Percentiles rank a stretch among this genome's conserved stretches.
These are phyloP conservation scores for Lasioglossum morio DNA, from an alignment of 2,888 invertebrate species.

Conservation along the genomic window DNA sequence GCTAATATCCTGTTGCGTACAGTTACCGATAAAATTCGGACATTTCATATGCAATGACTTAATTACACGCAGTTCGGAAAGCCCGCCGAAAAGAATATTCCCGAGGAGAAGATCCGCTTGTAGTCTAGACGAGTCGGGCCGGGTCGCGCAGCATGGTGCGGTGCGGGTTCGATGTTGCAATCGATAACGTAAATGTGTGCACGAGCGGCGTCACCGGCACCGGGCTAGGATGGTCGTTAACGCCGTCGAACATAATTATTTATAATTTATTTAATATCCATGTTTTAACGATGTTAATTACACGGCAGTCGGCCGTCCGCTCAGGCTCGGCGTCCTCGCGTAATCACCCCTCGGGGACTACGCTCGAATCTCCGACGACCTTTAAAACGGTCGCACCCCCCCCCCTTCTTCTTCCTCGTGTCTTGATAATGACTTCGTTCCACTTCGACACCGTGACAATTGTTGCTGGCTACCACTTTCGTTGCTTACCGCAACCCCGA, in stretches of 20 bases:
- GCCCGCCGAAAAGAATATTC: conserved; percentile 30
- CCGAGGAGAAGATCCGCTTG: background rate
- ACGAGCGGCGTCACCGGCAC: conserved; percentile 25
- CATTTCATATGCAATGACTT: no score
- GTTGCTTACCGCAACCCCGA: conserved; percentile 1
- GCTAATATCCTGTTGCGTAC: no score
- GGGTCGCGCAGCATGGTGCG: background rate
- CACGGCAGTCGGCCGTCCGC: conserved; percentile 28
- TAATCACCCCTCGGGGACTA: conserved; percentile 63
- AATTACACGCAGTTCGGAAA: conserved; percentile 12
- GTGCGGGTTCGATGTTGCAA: conserved; percentile 27
- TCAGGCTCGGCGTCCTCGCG: conserved; percentile 42
- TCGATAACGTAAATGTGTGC: conserved; percentile 52
- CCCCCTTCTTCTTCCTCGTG: conserved; percentile 20
- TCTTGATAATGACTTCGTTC: conserved; percentile 63
- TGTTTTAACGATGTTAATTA: conserved; percentile 78
- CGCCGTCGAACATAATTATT: conserved; percentile 75
- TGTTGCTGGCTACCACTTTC: conserved; percentile 36
- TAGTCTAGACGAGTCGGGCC: conserved; percentile 5
- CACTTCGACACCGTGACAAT: conserved; percentile 61
- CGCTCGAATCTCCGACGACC: conserved; percentile 39
- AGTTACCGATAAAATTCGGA: no score
- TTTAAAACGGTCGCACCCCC: conserved; percentile 27
- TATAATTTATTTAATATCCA: conserved; percentile 78
- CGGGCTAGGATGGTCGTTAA: conserved; percentile 67